Percentiles rank a stretch among this genome's conserved stretches.
These are phyloP conservation scores for Hyaena hyaena DNA, from an alignment of 2,113 vertebrate species.

Conservation along the genomic window DNA sequence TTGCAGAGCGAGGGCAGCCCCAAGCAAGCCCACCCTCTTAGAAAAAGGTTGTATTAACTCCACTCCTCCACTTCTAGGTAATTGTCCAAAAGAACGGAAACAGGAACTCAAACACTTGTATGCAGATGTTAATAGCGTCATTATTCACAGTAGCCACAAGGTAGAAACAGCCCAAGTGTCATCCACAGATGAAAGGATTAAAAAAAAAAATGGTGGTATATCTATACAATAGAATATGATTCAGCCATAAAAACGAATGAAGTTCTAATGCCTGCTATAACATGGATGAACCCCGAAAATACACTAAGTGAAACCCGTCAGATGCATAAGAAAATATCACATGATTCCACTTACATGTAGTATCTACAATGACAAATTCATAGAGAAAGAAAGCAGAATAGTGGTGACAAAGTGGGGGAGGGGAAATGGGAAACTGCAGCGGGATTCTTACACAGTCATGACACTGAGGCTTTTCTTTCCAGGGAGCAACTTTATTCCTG, in stretches of 20 bases:
- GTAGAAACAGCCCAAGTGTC: background rate
- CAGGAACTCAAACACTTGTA: background rate
- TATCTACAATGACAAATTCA: background rate
- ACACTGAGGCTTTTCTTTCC: too few species aligned
- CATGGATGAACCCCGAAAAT: background rate
- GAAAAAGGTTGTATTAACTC: background rate
- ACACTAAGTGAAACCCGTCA: background rate
- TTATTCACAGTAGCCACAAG: background rate
- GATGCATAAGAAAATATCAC: background rate
- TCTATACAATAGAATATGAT: background rate
- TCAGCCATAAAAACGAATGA: background rate
- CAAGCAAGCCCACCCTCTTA: background rate
- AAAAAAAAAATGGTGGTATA: background rate
- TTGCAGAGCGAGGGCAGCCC: background rate
- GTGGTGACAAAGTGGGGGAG: background rate
- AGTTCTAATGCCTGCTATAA: background rate
- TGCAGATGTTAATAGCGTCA: background rate
- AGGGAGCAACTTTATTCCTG: too few species aligned
- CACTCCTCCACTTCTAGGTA: background rate
- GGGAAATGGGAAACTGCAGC: background rate
- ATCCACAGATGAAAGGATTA: background rate
- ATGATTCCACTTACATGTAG: background rate
- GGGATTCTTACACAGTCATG: too few species aligned
- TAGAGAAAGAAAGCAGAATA: background rate
- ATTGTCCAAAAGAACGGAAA: conserved; percentile 7